A percentile compares a stretch with the other conserved stretches of the same genome.
These are phyloP conservation scores for Muscidifurax raptorellus DNA, from an alignment of 1,140 invertebrate species.

Conservation along the genomic window DNA sequence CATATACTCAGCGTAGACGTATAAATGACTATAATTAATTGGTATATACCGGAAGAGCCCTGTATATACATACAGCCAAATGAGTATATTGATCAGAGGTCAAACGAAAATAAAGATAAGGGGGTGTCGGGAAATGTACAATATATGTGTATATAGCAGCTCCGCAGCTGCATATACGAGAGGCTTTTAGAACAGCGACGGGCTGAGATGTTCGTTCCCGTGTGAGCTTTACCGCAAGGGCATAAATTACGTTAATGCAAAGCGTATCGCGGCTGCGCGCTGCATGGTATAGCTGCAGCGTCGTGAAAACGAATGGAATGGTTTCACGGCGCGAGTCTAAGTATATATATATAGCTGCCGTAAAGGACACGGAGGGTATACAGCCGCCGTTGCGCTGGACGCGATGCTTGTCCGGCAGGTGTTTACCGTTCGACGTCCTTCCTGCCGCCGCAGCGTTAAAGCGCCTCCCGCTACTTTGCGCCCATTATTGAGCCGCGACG, in stretches of 20 bases:
- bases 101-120: not conserved
- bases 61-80: too few species aligned
- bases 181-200: slow-evolving; percentile 16
- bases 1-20: too few species aligned
- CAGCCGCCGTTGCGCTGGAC: not conserved
- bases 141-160: too few species aligned
- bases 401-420: slow-evolving; percentile 26
- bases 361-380: slow-evolving; percentile 14
- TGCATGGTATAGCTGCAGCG: not conserved
- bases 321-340: slow-evolving; percentile 22
- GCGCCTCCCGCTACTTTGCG: slow-evolving; percentile 9
- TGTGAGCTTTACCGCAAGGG: slow-evolving; percentile 45
- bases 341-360: slow-evolving; percentile 8
- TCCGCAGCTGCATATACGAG: too few species aligned
- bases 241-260: slow-evolving; percentile 54
- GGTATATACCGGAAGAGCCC: too few species aligned
- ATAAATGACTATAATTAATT: too few species aligned
- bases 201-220: not conserved
- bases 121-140: not conserved
- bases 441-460: slow-evolving; percentile 10
- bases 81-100: too few species aligned
- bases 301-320: slow-evolving; percentile 45
- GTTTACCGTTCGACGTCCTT: slow-evolving; percentile 50
- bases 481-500: slow-evolving; percentile 29
- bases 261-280: slow-evolving; percentile 27